Conservation (phyloP, 2,113 vertebrate species). For the Scomber colias region DNA sequence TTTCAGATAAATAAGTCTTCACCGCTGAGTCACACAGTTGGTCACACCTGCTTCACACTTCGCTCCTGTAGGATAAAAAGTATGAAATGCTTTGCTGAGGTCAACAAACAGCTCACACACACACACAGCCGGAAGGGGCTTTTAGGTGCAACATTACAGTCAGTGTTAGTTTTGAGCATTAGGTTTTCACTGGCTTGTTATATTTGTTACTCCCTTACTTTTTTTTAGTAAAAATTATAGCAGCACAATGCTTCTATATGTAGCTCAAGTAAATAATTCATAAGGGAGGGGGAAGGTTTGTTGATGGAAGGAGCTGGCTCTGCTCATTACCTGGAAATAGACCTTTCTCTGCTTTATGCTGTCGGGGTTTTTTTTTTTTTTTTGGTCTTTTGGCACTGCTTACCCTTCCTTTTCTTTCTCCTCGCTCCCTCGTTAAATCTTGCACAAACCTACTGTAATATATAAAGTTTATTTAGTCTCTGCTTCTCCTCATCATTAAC, state of each 20-base stretch:
- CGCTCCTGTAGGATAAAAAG: not conserved
- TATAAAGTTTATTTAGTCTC: conserved; percentile 35
- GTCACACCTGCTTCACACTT: no score
- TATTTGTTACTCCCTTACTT: conserved; percentile 8
- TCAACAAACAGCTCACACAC: conserved; percentile 4
- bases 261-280: conserved; percentile 57
- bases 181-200: conserved; percentile 6
- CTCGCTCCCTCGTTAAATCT: conserved; percentile 29
- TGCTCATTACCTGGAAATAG: conserved; percentile 38
- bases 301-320: conserved; percentile 11
- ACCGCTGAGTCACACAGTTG: not conserved
- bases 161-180: conserved; percentile 5
- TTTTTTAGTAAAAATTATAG: conserved; percentile 12
- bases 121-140: not conserved
- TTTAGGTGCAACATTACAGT: not conserved
- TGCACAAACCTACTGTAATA: conserved; percentile 29
- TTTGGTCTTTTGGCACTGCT: not conserved
- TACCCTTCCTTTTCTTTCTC: not conserved
- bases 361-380: not conserved
- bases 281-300: conserved; percentile 21
- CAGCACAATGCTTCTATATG: conserved; percentile 1
- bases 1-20: not conserved
- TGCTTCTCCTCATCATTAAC: conserved; percentile 41
- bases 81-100: not conserved
- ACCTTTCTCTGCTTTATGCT: conserved; percentile 9